phyloP scores from a whole-genome alignment of 2,113 vertebrate genomes.

The Sphaerodactylus townsendi region DNA sequence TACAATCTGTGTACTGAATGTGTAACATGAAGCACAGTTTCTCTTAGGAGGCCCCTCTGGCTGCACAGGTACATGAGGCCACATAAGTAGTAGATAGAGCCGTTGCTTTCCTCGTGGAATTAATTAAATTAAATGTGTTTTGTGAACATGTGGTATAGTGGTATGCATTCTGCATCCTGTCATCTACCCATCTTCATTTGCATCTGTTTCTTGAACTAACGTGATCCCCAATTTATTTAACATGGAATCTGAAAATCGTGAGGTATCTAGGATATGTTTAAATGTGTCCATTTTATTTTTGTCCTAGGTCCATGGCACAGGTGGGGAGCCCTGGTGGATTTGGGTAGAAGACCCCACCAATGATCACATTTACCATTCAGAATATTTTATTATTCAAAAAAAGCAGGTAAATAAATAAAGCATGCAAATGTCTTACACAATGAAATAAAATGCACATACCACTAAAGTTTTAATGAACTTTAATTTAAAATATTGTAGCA shows the following conservation, averaged over 20 bases:
- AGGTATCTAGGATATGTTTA: neutral
- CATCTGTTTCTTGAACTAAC: neutral
- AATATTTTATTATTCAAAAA: conserved; percentile 97
- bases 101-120: neutral
- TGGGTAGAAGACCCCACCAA: conserved; percentile 98
- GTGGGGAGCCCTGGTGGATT: conserved; percentile 98
- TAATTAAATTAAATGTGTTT: neutral
- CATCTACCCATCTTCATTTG: neutral
- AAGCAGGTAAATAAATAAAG: conserved; percentile 84
- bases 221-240: neutral
- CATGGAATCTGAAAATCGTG: neutral
- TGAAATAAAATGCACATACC: conserved; percentile 22
- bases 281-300: conserved; percentile 24
- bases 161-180: neutral
- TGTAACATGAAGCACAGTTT: neutral
- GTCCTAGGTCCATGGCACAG: conserved; percentile 90
- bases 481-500: conserved; percentile 11
- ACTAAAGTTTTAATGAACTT: conserved; percentile 16
- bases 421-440: neutral
- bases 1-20: neutral
- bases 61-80: neutral
- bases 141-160: neutral
- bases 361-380: conserved; percentile 98
- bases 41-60: neutral
- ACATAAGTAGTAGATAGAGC: neutral